Evolutionary conservation across 1,140 invertebrate species (phyloP), one percentile per base, ranked within the genome.

Genomic region (Medauroidea extradentata): DNA sequence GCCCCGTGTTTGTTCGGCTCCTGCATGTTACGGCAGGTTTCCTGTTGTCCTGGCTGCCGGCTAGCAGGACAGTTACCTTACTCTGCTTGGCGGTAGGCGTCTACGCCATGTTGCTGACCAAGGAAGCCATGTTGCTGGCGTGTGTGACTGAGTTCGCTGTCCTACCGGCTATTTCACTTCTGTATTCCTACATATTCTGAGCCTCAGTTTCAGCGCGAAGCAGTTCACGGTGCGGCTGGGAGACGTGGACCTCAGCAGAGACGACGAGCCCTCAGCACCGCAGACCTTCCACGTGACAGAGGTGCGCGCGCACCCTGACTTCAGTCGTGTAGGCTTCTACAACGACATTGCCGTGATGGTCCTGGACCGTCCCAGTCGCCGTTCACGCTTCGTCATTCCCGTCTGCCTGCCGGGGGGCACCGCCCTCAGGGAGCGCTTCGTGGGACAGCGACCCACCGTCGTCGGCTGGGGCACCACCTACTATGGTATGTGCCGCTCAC

Each of bases 391-490:
- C 70, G 86, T 94, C 11, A 89, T 91, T 60, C 93, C 94, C 1
- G 84, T 96, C 44, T 96, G 93, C 72, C 74, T 96, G 38, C 93
- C 94, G 0, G 78, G 79, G 11, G 74, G 73, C 1, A 73, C 79
- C 23, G 75, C 84, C 41, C 74, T 75, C 16, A 71, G 74, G 2
- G 80, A 86, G 57, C 77, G 74, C 27, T 89, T 90, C 65, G 81
- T 85, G 18, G 89, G 89, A 1, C 76, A 78, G 18, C 82, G 86
- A 61, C 89, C 89, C 1, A 94, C 91, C 0, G 92, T 95, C 0
- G 89, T 94, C 13, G 92, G 92, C n/a, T 96, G 92, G 91, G 93
- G 93, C 19, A 91, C 88, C 7, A 90, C 90, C 2, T 88, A 90
- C 67, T 89, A 93, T 72, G 87, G 83, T 83, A 71, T 69, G 61